phyloP scores from a whole-genome alignment of 1,140 invertebrate species.

The Trichonephila clavata region DNA sequence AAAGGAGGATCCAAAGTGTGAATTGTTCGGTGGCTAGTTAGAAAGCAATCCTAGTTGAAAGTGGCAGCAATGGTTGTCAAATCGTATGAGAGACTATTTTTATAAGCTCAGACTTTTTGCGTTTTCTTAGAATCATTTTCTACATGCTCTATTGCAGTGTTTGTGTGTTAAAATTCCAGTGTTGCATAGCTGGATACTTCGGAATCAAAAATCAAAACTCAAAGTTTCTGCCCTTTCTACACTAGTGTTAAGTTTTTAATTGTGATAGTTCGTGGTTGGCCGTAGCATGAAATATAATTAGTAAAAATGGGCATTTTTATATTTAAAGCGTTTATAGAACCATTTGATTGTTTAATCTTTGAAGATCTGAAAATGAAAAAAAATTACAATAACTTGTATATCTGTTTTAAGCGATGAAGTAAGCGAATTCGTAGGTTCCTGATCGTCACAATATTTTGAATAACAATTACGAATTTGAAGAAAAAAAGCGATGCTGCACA shows the following conservation, averaged over 20 bases:
- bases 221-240: constrained; percentile 74
- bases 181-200: constrained; percentile 54
- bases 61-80: constrained; percentile 72
- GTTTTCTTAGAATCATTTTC: constrained; percentile 77
- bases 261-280: constrained; percentile 63
- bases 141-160: constrained; percentile 74
- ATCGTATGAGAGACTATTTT: constrained; percentile 77
- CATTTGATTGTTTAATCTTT: constrained; percentile 20
- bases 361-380: neutral
- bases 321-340: constrained; percentile 36
- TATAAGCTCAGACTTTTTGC: constrained; percentile 76
- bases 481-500: constrained; percentile 34
- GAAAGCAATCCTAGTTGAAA: constrained; percentile 76
- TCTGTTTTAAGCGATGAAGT: constrained; percentile 20
- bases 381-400: neutral
- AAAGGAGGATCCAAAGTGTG: constrained; percentile 10
- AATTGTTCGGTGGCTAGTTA: constrained; percentile 62
- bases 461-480: neutral
- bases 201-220: constrained; percentile 77
- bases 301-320: constrained; percentile 40
- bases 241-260: constrained; percentile 76
- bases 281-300: constrained; percentile 58
- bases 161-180: constrained; percentile 73
- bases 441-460: neutral
- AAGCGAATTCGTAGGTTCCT: constrained; percentile 51